These are phyloP conservation scores for Ylistrum balloti DNA, from an alignment of 1,140 invertebrate genomes.

Conservation along the genomic window DNA sequence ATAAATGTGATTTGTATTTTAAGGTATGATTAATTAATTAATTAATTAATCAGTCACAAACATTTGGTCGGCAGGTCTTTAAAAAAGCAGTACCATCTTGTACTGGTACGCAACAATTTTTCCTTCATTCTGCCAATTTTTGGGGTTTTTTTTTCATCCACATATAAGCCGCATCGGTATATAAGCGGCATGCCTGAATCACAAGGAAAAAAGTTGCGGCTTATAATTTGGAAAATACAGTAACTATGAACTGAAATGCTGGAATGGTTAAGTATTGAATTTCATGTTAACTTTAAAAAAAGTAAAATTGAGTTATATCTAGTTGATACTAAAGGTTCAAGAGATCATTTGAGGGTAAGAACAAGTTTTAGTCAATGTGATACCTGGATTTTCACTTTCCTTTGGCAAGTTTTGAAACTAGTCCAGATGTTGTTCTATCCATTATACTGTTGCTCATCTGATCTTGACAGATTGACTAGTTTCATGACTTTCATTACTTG, in stretches of 20 bases:
- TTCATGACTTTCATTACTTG: background rate
- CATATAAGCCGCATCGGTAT: too few species aligned
- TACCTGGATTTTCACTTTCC: conserved; percentile 18
- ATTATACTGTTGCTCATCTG: background rate
- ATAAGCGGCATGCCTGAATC: too few species aligned
- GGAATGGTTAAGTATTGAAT: background rate
- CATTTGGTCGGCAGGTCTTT: too few species aligned
- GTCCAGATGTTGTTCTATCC: background rate
- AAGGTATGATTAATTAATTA: too few species aligned
- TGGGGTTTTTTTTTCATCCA: too few species aligned
- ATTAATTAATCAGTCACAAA: too few species aligned
- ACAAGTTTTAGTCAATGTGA: background rate
- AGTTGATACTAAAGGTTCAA: background rate
- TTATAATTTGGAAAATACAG: too few species aligned
- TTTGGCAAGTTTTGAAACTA: conserved; percentile 34
- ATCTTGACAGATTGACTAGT: background rate
- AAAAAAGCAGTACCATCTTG: too few species aligned
- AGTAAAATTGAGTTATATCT: background rate
- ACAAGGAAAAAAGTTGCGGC: too few species aligned
- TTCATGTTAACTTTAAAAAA: background rate
- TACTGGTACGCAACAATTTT: too few species aligned
- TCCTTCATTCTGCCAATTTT: background rate
- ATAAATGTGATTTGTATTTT: too few species aligned
- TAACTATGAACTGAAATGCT: too few species aligned
- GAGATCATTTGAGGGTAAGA: background rate